A percentile compares a stretch with the other conserved stretches of the same genome.
phyloP scores from a whole-genome alignment of 2,888 invertebrate genomes.

The Lepidochitona cinerea region DNA sequence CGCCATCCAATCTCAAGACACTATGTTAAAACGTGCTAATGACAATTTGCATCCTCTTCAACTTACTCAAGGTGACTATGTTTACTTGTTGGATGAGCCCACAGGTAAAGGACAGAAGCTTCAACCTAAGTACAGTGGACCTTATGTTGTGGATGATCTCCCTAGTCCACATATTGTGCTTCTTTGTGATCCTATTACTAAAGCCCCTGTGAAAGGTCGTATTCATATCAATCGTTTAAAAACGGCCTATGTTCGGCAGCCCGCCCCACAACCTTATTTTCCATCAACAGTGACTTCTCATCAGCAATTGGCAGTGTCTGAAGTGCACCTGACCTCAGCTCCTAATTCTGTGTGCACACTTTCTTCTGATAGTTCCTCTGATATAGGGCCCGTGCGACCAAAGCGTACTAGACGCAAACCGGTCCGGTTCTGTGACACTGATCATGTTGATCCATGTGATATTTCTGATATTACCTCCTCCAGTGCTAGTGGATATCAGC shows the following conservation, averaged over 20 bases:
- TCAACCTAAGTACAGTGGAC: conserved; percentile 24
- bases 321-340: too few relatives aligned
- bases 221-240: conserved; percentile 33
- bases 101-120: conserved; percentile 28
- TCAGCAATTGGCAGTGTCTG: too few relatives aligned
- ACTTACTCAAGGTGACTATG: conserved; percentile 28
- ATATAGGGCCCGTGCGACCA: not conserved
- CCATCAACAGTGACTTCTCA: not conserved
- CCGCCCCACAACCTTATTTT: conserved; percentile 23
- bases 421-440: not conserved
- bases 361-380: not conserved
- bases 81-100: conserved; percentile 25
- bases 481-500: not conserved
- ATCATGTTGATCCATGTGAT: not conserved
- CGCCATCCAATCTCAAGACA: conserved; percentile 4
- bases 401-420: not conserved
- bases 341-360: too few relatives aligned
- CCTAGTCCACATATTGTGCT: conserved; percentile 25
- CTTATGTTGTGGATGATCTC: conserved; percentile 27
- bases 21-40: conserved; percentile 16
- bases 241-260: conserved; percentile 28
- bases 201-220: conserved; percentile 14
- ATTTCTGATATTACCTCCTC: not conserved
- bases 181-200: conserved; percentile 13
- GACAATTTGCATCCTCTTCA: not conserved